Evolutionary conservation across 1,140 invertebrate species (phyloP).

Genomic region (Atopsyche davidsoni): DNA sequence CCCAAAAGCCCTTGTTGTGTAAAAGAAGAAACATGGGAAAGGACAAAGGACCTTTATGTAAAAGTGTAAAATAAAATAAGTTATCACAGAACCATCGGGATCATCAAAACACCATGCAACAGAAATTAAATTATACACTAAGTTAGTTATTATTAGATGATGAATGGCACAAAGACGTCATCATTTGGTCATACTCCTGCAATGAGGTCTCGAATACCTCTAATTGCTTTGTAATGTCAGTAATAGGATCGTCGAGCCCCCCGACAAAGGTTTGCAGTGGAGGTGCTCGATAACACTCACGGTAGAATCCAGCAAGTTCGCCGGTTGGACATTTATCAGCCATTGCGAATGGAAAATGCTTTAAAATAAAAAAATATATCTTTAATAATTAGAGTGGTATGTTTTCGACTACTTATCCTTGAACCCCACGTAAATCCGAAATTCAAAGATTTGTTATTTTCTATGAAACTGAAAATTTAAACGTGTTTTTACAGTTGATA

Average conservation of each 20-base stretch:
- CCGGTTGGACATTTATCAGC: constrained; percentile 43
- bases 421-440: neutral
- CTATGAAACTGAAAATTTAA: neutral
- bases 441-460: neutral
- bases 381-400: no score
- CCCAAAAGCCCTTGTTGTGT: no score
- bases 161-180: constrained; percentile 55
- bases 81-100: no score
- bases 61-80: no score
- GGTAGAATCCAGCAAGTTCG: constrained; percentile 71
- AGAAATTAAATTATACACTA: no score
- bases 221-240: constrained; percentile 65
- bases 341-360: constrained; percentile 55
- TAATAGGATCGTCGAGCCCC: constrained; percentile 55
- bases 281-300: constrained; percentile 72
- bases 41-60: no score
- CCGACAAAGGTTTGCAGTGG: constrained; percentile 55
- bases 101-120: no score
- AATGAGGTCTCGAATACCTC: constrained; percentile 68
- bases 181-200: constrained; percentile 66
- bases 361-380: no score
- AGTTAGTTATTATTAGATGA: constrained; percentile 29
- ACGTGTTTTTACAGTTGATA: no score
- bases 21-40: no score
- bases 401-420: no score